phyloP scores from a whole-genome alignment of 2,113 vertebrate species.

The Fukomys damarensis region DNA sequence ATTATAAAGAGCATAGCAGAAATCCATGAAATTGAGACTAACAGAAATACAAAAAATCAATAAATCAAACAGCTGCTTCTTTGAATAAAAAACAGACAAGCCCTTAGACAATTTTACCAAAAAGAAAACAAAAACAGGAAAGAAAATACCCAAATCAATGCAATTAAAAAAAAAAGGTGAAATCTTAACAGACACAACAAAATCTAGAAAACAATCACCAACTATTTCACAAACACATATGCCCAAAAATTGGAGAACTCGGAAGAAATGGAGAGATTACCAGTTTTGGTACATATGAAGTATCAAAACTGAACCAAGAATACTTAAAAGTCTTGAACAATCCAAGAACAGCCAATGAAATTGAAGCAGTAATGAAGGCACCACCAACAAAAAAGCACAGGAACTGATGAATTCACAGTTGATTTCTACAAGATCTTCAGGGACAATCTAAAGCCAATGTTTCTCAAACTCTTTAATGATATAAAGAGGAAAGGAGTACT shows the following conservation, averaged over 20 bases:
- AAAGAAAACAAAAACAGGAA: background rate
- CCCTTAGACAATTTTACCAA: background rate
- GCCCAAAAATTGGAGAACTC: background rate
- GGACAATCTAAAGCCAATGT: background rate
- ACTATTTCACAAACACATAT: background rate
- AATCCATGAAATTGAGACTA: background rate
- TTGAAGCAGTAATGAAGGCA: background rate
- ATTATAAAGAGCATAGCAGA: background rate
- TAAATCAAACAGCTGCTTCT: background rate
- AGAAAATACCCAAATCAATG: background rate
- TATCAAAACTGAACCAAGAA: background rate
- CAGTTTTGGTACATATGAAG: background rate
- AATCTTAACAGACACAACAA: background rate
- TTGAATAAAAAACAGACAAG: background rate
- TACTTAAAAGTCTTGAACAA: background rate
- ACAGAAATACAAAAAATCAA: background rate
- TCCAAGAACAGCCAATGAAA: background rate
- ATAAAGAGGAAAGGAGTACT: background rate
- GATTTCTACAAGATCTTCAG: background rate
- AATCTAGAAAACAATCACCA: background rate
- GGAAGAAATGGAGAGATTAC: background rate
- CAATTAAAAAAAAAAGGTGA: background rate
- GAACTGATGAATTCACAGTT: background rate
- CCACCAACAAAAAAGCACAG: background rate
- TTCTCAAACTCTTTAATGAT: background rate